Percentiles rank a stretch among this genome's conserved stretches.
phyloP scores from a whole-genome alignment of 2,888 invertebrate species.

The Eucera pruinosa region DNA sequence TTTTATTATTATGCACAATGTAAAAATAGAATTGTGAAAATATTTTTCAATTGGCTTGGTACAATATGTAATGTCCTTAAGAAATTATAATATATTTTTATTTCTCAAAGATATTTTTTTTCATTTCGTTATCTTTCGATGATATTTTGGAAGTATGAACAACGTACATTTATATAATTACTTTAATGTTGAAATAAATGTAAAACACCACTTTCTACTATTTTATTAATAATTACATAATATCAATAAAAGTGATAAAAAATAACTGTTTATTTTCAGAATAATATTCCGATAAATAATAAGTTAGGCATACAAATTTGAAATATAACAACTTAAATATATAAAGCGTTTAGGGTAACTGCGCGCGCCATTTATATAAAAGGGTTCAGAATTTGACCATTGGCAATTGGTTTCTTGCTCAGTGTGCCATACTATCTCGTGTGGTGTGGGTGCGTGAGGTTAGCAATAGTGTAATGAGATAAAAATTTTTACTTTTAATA shows the following conservation, averaged over 20 bases:
- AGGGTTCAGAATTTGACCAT: conserved; percentile 4
- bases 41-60: conserved; percentile 25
- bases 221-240: conserved; percentile 17
- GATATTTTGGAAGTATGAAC: conserved; percentile 16
- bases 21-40: conserved; percentile 44
- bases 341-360: background rate
- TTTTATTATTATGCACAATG: conserved; percentile 21
- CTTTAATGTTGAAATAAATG: conserved; percentile 36
- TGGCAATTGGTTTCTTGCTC: background rate
- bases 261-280: background rate
- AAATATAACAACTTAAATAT: background rate
- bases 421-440: conserved; percentile 43
- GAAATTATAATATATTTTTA: conserved; percentile 42
- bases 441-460: conserved; percentile 31
- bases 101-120: conserved; percentile 27
- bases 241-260: background rate
- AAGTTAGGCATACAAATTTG: background rate
- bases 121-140: background rate
- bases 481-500: conserved; percentile 11
- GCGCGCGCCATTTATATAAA: background rate
- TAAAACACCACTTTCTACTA: background rate
- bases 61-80: conserved; percentile 35
- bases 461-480: background rate
- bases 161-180: conserved; percentile 19
- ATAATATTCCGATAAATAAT: background rate